Base-by-base conservation (phyloP, 2,797 vertebrate genomes). In the Argentina silus region DNA sequence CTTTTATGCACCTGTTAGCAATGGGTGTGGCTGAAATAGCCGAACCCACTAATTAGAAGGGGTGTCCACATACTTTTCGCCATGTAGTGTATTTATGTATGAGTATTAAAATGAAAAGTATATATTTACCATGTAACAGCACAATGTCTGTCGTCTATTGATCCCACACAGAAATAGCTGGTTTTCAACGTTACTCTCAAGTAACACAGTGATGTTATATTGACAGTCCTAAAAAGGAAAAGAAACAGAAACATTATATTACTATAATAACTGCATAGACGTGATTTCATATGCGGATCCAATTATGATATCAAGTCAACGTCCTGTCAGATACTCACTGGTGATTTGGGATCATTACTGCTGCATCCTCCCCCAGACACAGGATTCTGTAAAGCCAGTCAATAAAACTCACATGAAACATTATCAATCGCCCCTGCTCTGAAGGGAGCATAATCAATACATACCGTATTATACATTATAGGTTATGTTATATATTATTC, bases 111-210 rank as follows among this genome's bases (percentile, higher is more conserved):
- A 62, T 43, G 2, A 43, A 42, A 44, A n/a, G n/a, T 27, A 21
- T 23, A 36, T 67, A 19, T 51, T 19, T 88, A 94, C 93, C 90
- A 81, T 11, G 2, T 73, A 12, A 56, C 90, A 92, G 79, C 93
- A 94, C 0, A 3, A 0, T 0, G 74, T 78, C 0, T 1, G 0
- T 0, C 47, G 10, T 2, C 0, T 2, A 0, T 27, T 3, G 3
- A 21, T 80, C 11, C 79, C 78, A 50, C 93, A 94, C 2, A 91
- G 15, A 21, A 90, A 81, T 21, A 87, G 4, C 0, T 27, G 8
- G 47, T 77, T 53, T 23, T 2, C 14, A 0, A 78, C 10, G 1
- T 44, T 3, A 4, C 14, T 83, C 44, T 73, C 69, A 6, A 84
- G 82, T 53, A 90, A 75, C 67, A 90, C 2, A 6, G 73, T 80